Percentiles rank a stretch among this genome's conserved stretches.
Conservation (phyloP, 2,113 vertebrate genomes). For the Catharus minimus region DNA sequence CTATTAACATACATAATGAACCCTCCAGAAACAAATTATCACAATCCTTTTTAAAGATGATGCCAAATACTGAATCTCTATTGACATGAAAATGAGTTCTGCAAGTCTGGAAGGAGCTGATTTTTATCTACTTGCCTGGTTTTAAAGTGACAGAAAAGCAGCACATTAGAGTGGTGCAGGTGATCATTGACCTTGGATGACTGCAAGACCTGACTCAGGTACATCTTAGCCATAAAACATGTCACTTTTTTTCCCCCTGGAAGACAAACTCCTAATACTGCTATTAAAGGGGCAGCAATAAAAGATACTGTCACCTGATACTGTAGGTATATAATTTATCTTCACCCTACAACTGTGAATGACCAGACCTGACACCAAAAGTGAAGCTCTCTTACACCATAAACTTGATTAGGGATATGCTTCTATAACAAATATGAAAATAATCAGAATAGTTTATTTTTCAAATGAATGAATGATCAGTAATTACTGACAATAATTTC, state of each 20-base stretch:
- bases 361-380: not conserved
- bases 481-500: not conserved
- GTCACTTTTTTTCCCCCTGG: not conserved
- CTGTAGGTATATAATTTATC: not conserved
- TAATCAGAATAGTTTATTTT: not conserved
- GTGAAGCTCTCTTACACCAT: not conserved
- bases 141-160: not conserved
- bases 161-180: not conserved
- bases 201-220: not conserved
- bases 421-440: not conserved
- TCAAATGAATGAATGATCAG: not conserved
- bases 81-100: not conserved
- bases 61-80: not conserved
- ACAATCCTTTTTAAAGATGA: not conserved
- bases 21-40: slow-evolving; percentile 14
- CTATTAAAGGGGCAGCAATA: not conserved
- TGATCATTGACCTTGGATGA: not conserved
- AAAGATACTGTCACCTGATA: not conserved
- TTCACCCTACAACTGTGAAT: not conserved
- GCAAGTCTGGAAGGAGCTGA: not conserved
- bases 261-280: not conserved
- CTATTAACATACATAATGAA: not conserved
- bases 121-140: not conserved
- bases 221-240: not conserved
- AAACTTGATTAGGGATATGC: not conserved